Conservation (phyloP, 2,888 invertebrate species). For the Caenorhabditis doughertyi region DNA sequence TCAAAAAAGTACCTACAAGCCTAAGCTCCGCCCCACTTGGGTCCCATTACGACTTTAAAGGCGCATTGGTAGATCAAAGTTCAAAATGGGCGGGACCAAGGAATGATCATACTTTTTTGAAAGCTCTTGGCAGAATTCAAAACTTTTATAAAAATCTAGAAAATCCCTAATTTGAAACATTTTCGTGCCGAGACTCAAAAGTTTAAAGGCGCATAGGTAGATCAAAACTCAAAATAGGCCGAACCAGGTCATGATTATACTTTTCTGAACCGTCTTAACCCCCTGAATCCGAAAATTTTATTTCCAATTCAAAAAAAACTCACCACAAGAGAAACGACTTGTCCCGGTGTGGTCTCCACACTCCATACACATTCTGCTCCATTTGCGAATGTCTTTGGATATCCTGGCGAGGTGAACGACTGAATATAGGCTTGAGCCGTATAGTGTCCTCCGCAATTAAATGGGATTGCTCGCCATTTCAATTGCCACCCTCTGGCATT, state of each 20-base stretch:
- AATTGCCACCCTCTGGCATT: slow-evolving; percentile 91
- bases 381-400: slow-evolving; percentile 94
- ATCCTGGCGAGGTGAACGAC: slow-evolving; percentile 92
- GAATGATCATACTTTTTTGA: too few species aligned
- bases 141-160: background rate
- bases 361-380: slow-evolving; percentile 96
- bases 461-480: slow-evolving; percentile 86
- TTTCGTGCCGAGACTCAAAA: too few species aligned
- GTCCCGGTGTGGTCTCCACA: slow-evolving; percentile 91
- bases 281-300: background rate
- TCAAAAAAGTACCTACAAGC: too few species aligned
- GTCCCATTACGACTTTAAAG: too few species aligned
- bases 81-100: too few species aligned
- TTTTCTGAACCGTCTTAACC: too few species aligned
- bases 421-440: slow-evolving; percentile 93
- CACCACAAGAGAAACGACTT: slow-evolving; percentile 90
- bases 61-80: too few species aligned
- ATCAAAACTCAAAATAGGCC: too few species aligned
- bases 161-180: too few species aligned
- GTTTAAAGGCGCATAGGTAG: too few species aligned
- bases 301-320: slow-evolving; percentile 84
- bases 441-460: slow-evolving; percentile 92
- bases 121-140: background rate
- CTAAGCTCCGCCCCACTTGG: too few species aligned
- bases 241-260: too few species aligned